Percentiles rank a stretch among this genome's conserved stretches.
These are phyloP conservation scores for Elgaria multicarinata DNA, from an alignment of 2,113 vertebrate species.

Conservation along the genomic window DNA sequence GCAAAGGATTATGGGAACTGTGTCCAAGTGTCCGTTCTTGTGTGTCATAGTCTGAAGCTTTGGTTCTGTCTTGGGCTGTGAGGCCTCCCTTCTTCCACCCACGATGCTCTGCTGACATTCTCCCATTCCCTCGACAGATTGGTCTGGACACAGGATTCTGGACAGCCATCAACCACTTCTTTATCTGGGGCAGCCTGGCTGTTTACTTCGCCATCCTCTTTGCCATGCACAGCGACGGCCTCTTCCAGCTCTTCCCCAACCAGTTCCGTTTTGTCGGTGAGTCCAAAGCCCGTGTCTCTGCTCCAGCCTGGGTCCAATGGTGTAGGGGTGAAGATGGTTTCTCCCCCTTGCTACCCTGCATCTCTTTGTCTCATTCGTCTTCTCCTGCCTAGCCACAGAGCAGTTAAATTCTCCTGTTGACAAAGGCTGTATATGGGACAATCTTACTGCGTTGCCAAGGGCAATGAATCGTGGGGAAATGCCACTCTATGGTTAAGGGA, in stretches of 20 bases:
- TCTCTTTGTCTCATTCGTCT: background rate
- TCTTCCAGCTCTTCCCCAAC: constrained; percentile 92
- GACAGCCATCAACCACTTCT: constrained; percentile 96
- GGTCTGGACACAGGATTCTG: constrained; percentile 93
- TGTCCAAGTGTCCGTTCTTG: no score
- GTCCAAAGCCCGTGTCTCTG: constrained; percentile 38
- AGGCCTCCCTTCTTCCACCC: background rate
- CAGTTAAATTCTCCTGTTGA: background rate
- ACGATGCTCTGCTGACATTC: rapidly evolving
- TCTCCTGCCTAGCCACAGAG: background rate
- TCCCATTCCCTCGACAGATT: constrained; percentile 75
- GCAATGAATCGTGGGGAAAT: background rate
- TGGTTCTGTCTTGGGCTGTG: background rate
- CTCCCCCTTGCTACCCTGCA: background rate
- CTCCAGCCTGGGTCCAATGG: no score
- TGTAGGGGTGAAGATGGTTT: no score
- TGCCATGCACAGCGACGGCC: constrained; percentile 89
- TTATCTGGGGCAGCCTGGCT: constrained; percentile 93
- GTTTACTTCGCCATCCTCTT: constrained; percentile 91
- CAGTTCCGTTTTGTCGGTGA: constrained; percentile 95
- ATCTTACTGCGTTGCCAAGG: background rate
- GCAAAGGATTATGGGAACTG: no score
- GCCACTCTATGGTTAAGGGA: no score
- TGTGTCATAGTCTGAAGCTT: no score
- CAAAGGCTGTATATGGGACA: background rate